Evolutionary conservation across 2,113 vertebrate species (phyloP).

Genomic region (Ciconia stormi): DNA sequence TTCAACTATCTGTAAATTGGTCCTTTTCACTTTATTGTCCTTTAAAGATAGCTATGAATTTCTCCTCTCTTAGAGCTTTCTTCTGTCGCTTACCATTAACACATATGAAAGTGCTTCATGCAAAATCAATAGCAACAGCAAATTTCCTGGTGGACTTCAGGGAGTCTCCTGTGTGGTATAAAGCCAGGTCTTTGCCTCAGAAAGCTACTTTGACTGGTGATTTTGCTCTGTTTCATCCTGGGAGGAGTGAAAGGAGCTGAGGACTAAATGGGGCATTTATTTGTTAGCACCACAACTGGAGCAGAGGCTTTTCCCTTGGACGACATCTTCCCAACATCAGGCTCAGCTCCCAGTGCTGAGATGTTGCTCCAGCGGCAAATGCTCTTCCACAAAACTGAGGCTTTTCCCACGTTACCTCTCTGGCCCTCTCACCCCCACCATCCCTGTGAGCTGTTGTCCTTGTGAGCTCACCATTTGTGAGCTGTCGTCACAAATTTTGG

Average conservation of each 20-base stretch:
- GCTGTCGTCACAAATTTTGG: not conserved
- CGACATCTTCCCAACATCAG: not conserved
- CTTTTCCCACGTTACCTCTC: not conserved
- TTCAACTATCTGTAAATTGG: not conserved
- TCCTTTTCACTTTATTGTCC: not conserved
- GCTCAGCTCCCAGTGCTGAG: not conserved
- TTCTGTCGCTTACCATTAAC: not conserved
- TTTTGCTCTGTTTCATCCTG: not conserved
- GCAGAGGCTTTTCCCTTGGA: not conserved
- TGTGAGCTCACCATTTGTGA: not conserved
- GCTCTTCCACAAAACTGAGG: not conserved
- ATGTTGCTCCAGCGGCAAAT: fast-evolving
- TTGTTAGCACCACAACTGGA: not conserved
- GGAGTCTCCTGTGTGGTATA: not conserved
- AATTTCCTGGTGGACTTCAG: not conserved
- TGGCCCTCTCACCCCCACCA: not conserved
- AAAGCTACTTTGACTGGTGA: not conserved
- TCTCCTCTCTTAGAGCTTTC: not conserved
- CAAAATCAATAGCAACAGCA: not conserved
- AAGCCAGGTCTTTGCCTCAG: not conserved
- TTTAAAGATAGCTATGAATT: not conserved
- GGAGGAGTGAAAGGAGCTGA: not conserved
- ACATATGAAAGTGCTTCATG: not conserved
- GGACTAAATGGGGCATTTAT: not conserved
- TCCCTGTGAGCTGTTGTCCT: not conserved